A percentile compares a stretch with the other conserved stretches of the same genome.
These are phyloP conservation scores for Megatriorchis doriae DNA, from an alignment of 2,113 vertebrate genomes.

Conservation along the genomic window DNA sequence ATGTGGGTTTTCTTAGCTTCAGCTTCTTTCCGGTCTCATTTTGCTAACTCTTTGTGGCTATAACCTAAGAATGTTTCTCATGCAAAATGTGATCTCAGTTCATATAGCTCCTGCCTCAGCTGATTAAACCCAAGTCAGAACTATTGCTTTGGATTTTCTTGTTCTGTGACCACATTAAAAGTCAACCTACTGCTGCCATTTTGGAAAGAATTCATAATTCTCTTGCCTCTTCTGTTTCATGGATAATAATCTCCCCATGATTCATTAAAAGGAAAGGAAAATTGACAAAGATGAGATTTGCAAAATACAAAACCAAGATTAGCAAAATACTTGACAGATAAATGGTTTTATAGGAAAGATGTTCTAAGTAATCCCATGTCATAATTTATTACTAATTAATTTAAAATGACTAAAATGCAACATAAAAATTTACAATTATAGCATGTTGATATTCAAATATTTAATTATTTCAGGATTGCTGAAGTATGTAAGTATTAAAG, in stretches of 20 bases:
- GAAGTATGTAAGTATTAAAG: neutral
- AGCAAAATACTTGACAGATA: neutral
- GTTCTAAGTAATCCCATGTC: neutral
- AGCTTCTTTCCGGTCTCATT: neutral
- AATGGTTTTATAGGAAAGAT: neutral
- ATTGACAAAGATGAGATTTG: neutral
- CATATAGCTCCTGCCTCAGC: neutral
- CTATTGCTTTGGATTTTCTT: neutral
- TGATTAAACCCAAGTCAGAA: neutral
- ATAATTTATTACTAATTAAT: neutral
- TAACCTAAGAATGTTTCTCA: neutral
- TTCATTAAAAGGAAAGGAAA: neutral
- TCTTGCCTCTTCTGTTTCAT: neutral
- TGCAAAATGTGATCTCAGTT: neutral
- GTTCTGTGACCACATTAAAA: neutral
- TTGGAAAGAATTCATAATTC: neutral
- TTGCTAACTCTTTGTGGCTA: neutral
- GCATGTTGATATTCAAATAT: neutral
- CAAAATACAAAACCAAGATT: neutral
- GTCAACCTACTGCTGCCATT: neutral
- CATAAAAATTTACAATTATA: neutral
- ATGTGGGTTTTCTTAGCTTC: neutral
- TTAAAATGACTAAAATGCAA: neutral
- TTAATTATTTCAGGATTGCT: neutral
- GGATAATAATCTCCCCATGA: neutral